Conservation (phyloP, 2,113 vertebrate genomes). For the Oreocharis arfaki region DNA sequence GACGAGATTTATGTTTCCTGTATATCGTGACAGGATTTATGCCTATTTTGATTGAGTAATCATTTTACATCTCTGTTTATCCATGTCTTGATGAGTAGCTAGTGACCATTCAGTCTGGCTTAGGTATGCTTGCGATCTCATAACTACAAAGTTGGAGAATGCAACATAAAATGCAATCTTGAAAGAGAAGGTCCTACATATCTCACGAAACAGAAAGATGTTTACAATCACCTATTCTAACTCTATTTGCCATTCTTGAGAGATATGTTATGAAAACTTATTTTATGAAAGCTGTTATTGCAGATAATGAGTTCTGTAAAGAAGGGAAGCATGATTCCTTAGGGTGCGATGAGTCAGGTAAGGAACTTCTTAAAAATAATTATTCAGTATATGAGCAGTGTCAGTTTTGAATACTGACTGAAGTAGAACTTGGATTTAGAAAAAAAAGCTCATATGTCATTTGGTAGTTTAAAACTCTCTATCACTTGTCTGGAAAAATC, state of each 20-base stretch:
- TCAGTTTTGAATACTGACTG: not conserved
- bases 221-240: not conserved
- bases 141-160: not conserved
- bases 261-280: not conserved
- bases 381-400: not conserved
- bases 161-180: not conserved
- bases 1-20: not conserved
- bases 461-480: not conserved
- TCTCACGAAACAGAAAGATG: not conserved
- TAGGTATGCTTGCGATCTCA: accelerated
- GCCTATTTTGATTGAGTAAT: not conserved
- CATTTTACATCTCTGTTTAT: not conserved
- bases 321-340: not conserved
- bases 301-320: not conserved
- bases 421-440: not conserved
- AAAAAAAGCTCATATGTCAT: not conserved
- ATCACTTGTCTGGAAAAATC: not conserved
- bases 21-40: no score
- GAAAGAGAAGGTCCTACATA: not conserved
- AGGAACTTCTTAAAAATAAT: not conserved
- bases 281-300: not conserved
- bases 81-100: not conserved
- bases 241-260: not conserved
- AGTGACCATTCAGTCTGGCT: not conserved
- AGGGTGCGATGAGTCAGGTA: not conserved